Evolutionary conservation across 1,140 invertebrate species (phyloP), one percentile per base, ranked within the genome.

Genomic region (Geopemphigus sp.): DNA sequence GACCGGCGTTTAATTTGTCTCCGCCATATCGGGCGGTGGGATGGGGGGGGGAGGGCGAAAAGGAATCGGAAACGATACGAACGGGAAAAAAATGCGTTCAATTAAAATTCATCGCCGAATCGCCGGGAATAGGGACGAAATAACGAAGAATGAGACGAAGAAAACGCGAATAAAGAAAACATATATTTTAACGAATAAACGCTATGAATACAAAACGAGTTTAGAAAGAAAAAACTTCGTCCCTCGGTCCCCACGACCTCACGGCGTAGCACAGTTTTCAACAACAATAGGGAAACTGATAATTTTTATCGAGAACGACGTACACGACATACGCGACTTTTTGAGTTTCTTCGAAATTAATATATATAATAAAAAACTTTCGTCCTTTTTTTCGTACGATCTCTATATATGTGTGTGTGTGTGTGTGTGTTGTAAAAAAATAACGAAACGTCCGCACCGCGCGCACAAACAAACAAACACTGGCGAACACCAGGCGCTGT

Each of bases 131-230:
- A 50, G 32, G 56, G n/a, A 61, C 11, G 17, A n/a, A 61, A 78
- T 14, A 50, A 8, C 57, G 12, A 29, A 59, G 59, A 19, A 61
- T 24, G 74, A 12, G 45, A 26, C 26, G 26, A 76, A 0, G 22
- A 53, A 47, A 70, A 53, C 4, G 22, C 5, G 6, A 47, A 76
- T n/a, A 39, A 56, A 17, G 57, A 39, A 24, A n/a, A 26, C 17
- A 59, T 61, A 61, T 78, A 61, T 78, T 63, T 78, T 47, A 78
- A 78, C 22, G 45, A 26, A 59, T 26, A 63, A 57, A 45, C 29
- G 74, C 74, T 47, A 78, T 78, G 74, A 78, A 78, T 78, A 78
- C 74, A 59, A n/a, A 78, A 78, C 74, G 74, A 78, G 74, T 29
- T 78, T 78, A 12, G 45, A 78, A 78, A 59, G 57, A 61, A 76